Evolutionary conservation across 2,113 vertebrate genomes (phyloP).

Genomic region (Danio rerio): GRCz12tu NC_133193.1:49695001-49695500

Average conservation of each 20-base stretch:
- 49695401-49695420: neutral
- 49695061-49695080: conserved; percentile 65
- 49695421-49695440: conserved; percentile 23
- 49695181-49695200: neutral
- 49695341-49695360: neutral
- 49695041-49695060: conserved; percentile 78
- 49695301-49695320: neutral
- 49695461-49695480: conserved; percentile 32
- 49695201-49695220: neutral
- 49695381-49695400: neutral
- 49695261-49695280: neutral
- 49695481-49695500: conserved; percentile 50
- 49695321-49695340: neutral
- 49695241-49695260: neutral
- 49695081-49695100: conserved; percentile 50
- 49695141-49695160: neutral
- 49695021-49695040: conserved; percentile 77
- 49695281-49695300: neutral
- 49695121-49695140: conserved; percentile 13
- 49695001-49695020: conserved; percentile 15
- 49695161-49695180: neutral
- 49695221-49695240: neutral
- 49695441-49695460: neutral
- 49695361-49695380: neutral
- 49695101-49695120: conserved; percentile 17